These are phyloP conservation scores for Sturmia bella DNA, from an alignment of 2,888 invertebrate genomes.

Conservation along the genomic window DNA sequence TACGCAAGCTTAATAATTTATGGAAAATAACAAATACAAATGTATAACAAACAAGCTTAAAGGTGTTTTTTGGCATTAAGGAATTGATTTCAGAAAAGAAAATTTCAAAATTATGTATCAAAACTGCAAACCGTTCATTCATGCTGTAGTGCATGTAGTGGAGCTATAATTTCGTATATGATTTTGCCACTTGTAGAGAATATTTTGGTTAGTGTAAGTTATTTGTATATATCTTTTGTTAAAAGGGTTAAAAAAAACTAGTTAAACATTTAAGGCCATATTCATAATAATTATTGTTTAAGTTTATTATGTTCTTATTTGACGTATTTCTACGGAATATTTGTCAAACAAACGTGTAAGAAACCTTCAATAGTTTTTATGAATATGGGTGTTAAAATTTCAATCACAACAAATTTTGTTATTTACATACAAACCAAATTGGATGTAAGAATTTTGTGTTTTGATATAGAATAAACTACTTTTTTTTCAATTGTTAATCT, in stretches of 20 bases:
- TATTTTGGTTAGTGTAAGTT: conserved; percentile 27
- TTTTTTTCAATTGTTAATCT: conserved; percentile 33
- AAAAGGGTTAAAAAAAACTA: conserved; percentile 18
- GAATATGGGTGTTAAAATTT: too few relatives aligned
- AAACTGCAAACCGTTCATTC: conserved; percentile 63
- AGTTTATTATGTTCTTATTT: too few relatives aligned
- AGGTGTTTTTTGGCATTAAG: conserved; percentile 12
- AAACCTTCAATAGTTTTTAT: too few relatives aligned
- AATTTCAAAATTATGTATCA: background rate
- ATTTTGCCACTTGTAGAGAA: conserved; percentile 54
- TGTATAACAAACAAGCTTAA: conserved; percentile 21
- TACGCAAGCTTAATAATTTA: conserved; percentile 34
- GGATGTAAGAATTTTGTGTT: background rate
- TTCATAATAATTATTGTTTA: too few relatives aligned
- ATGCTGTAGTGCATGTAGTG: conserved; percentile 66
- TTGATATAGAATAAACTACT: conserved; percentile 31
- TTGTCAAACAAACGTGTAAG: too few relatives aligned
- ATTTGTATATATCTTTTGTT: conserved; percentile 27
- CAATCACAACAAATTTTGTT: conserved; percentile 22
- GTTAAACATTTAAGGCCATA: conserved; percentile 56
- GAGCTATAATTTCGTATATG: conserved; percentile 67
- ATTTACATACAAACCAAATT: conserved; percentile 64
- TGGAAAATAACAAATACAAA: background rate
- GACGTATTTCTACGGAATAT: too few relatives aligned
- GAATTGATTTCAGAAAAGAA: conserved; percentile 2